Evolutionary conservation across 1,140 invertebrate species (phyloP).

Genomic region (Aphelinus certus): DNA sequence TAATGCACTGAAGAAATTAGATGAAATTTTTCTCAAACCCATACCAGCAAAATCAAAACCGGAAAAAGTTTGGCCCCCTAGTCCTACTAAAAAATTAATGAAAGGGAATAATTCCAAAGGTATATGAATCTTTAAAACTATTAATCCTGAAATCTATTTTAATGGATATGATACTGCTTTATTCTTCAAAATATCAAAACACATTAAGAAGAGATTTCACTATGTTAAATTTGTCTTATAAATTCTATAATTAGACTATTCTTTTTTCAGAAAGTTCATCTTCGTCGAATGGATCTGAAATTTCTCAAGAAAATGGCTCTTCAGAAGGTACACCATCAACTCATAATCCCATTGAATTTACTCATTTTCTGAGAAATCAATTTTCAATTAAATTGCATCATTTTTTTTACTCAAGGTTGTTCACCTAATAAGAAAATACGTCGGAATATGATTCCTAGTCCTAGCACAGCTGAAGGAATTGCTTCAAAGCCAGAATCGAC

Average conservation of each 20-base stretch:
- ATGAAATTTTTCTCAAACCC: conserved; percentile 61
- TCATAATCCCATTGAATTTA: too few species aligned
- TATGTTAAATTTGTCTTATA: too few species aligned
- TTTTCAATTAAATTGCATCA: background rate
- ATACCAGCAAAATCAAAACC: conserved; percentile 49
- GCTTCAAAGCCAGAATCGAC: conserved; percentile 65
- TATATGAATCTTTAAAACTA: conserved; percentile 34
- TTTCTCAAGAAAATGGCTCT: background rate
- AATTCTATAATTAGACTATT: background rate
- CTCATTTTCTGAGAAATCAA: background rate
- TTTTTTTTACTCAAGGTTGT: background rate
- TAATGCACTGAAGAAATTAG: conserved; percentile 50
- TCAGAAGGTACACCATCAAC: too few species aligned
- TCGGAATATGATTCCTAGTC: conserved; percentile 60
- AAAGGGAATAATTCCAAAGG: conserved; percentile 57
- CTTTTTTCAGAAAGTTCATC: conserved; percentile 19
- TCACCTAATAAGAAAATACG: conserved; percentile 55
- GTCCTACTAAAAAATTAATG: conserved; percentile 52
- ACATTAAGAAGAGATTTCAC: too few species aligned
- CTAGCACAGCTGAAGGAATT: conserved; percentile 62
- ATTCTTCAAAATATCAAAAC: too few species aligned
- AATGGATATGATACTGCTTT: too few species aligned
- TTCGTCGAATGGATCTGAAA: conserved; percentile 41
- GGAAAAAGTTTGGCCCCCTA: conserved; percentile 52
- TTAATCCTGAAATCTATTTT: too few species aligned